phyloP scores from a whole-genome alignment of 1,140 invertebrate genomes.

The Cydia splendana region DNA sequence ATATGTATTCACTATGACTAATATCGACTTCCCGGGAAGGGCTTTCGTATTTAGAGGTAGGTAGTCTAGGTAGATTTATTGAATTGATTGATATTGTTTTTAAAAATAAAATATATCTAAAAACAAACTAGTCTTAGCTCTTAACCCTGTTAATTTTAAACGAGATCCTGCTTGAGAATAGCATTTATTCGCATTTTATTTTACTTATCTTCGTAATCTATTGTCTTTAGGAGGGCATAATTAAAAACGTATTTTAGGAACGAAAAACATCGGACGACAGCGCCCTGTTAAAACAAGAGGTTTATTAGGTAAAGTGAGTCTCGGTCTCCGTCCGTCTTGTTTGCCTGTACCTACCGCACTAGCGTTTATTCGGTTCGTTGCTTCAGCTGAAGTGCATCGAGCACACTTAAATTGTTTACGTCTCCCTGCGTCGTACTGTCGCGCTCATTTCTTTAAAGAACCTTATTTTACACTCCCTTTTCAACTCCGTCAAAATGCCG shows the following conservation, averaged over 20 bases:
- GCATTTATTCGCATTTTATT: constrained; percentile 29
- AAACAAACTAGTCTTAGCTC: no score
- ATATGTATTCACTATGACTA: no score
- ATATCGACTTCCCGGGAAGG: no score
- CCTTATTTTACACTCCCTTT: constrained; percentile 39
- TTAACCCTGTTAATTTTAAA: neutral
- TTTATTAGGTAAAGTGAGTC: constrained; percentile 36
- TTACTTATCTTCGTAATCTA: constrained; percentile 39
- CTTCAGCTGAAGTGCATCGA: constrained; percentile 55
- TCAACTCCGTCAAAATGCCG: constrained; percentile 33
- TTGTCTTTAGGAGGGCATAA: constrained; percentile 39
- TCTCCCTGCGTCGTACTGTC: constrained; percentile 47
- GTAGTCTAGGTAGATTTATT: no score
- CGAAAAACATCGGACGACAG: constrained; percentile 18
- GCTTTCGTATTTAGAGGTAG: no score
- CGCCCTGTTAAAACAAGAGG: constrained; percentile 42
- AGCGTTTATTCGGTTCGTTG: constrained; percentile 58
- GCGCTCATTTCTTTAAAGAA: constrained; percentile 43
- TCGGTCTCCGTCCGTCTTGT: constrained; percentile 38
- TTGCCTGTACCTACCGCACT: constrained; percentile 10
- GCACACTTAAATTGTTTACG: constrained; percentile 64
- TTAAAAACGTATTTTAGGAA: constrained; percentile 39
- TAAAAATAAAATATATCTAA: no score
- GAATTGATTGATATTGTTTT: no score
- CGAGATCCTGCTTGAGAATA: neutral